Base-by-base conservation (phyloP, 2,888 invertebrate genomes). In the Tipula vernalis region DNA sequence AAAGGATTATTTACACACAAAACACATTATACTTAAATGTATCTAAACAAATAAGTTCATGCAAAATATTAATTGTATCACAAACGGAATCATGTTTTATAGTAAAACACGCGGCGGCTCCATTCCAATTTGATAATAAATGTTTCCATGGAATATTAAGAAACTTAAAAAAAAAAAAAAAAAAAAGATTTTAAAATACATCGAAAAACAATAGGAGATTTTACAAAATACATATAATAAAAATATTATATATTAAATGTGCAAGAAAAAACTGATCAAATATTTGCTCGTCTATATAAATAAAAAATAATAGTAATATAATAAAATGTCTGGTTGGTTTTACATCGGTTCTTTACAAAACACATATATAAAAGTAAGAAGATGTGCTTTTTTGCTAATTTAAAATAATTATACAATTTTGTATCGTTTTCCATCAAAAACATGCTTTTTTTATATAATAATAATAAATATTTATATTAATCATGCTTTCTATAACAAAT, bases 211-310 rank as follows among this genome's bases (percentile, higher is more conserved):
- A 51, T 15, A 51, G 51, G 51, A 51, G 4, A 39, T 47, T 47
- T 47, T 47, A 47, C 47, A 47, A 47, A 47, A 47, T 44, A 44
- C 10, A 44, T 44, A 44, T 44, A 44, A 44, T 44, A 44, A 12
- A 71, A 28, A 28, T 41, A 85, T 85, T 85, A 85, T 85, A 85
- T 42, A 85, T 85, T 85, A 85, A 85, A 39, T 39, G 15, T 15
- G 41, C 39, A 41, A 39, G 15, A 85, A 85, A 39, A 85, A 85
- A 85, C 39, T 41, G 39, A 83, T 83, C 83, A 83, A 83, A 36
- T 83, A 83, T 36, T 83, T 85, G 85, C 41, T 85, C 85, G 15
- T n/a, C 51, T 51, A 15, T 51, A 15, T 51, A 51, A 36, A 39
- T 5, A 83, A 36, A 83, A 83, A 36, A 83, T 36, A 83, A 36